These are phyloP conservation scores for Microctenopoma steveboyesi DNA, from an alignment of 2,797 vertebrate species.

Conservation along the genomic window DNA sequence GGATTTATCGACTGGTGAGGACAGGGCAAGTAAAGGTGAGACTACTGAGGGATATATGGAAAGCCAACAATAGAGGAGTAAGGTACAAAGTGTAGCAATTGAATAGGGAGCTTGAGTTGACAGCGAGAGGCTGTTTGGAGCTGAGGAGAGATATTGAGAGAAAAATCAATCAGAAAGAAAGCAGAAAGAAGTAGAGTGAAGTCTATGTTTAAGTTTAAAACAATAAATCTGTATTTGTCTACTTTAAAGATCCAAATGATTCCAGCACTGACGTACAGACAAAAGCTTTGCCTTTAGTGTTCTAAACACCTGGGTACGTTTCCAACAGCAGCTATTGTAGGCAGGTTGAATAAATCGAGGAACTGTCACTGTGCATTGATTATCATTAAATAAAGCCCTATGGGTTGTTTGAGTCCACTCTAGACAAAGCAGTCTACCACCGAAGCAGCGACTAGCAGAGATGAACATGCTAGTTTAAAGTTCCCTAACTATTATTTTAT, in stretches of 20 bases:
- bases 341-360: neutral
- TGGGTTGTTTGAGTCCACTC: neutral
- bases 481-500: too few species aligned
- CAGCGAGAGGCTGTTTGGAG: neutral
- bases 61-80: neutral
- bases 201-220: slow-evolving; percentile 17
- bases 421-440: neutral
- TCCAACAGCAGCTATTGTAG: neutral
- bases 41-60: neutral
- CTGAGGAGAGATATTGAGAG: neutral
- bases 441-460: neutral
- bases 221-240: slow-evolving; percentile 19
- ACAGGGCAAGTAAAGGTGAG: slow-evolving; percentile 11
- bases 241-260: neutral
- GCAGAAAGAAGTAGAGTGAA: slow-evolving; percentile 2
- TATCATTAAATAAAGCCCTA: neutral
- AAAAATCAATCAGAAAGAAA: slow-evolving; percentile 27
- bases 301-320: neutral
- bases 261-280: neutral
- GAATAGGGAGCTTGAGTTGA: neutral
- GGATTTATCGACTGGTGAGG: slow-evolving; percentile 24
- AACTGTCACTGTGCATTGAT: neutral
- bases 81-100: neutral
- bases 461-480: neutral
- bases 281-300: neutral